A percentile compares a stretch with the other conserved stretches of the same genome.
Evolutionary conservation across 2,888 invertebrate species (phyloP).

Genomic region (Branchellion lobata): DNA sequence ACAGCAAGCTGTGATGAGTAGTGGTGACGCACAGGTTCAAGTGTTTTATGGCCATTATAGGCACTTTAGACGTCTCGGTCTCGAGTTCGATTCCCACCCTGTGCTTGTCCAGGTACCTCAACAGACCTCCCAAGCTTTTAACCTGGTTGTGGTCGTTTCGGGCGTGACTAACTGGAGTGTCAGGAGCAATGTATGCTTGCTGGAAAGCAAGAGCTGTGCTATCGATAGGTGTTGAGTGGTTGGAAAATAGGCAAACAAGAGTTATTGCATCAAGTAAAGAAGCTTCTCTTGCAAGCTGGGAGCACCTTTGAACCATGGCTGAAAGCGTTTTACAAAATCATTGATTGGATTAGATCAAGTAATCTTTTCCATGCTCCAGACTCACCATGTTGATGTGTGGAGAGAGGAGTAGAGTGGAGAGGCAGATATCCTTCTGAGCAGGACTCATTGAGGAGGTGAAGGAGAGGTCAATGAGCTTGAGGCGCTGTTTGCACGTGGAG

Average conservation of each 20-base stretch:
- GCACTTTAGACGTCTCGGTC: conserved; percentile 57
- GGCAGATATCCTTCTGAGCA: conserved; percentile 31
- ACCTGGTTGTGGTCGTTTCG: background rate
- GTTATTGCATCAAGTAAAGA: too few species aligned
- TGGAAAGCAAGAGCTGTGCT: background rate
- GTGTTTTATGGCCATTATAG: conserved; percentile 66
- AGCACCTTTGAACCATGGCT: too few species aligned
- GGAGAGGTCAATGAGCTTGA: conserved; percentile 26
- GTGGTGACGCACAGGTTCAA: conserved; percentile 68
- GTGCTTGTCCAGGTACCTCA: conserved; percentile 70
- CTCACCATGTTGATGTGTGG: conserved; percentile 59
- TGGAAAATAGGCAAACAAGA: background rate
- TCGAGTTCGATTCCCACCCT: conserved; percentile 61
- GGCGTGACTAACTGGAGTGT: background rate
- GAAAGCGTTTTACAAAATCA: too few species aligned
- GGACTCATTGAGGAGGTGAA: conserved; percentile 16
- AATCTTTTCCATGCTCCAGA: too few species aligned
- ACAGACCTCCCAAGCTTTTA: conserved; percentile 71
- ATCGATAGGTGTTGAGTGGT: background rate
- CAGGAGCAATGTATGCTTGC: background rate
- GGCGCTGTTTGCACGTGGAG: conserved; percentile 29
- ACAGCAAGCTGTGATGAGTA: background rate
- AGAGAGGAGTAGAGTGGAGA: conserved; percentile 61
- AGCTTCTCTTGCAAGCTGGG: too few species aligned
- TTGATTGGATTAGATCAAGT: too few species aligned